Evolutionary conservation across 2,797 vertebrate genomes (phyloP).

Genomic region (Micrastur ruficollis): DNA sequence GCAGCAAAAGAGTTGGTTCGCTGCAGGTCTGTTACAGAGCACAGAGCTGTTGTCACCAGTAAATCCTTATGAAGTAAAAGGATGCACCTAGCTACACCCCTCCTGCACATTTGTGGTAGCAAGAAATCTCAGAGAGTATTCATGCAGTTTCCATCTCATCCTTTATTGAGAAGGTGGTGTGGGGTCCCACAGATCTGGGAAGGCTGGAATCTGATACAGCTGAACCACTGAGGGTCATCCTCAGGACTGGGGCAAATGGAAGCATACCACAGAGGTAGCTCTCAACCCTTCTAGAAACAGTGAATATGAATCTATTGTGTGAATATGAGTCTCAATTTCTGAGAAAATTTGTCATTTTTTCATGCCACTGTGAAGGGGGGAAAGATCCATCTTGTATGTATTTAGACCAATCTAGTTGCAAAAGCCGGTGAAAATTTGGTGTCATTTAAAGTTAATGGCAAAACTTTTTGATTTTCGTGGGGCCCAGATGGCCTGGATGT

Average conservation of each 20-base stretch:
- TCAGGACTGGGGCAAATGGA: background rate
- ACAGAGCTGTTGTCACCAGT: fast-evolving
- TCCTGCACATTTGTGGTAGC: background rate
- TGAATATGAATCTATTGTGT: background rate
- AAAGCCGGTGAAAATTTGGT: background rate
- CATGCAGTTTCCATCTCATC: background rate
- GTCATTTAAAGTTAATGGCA: background rate
- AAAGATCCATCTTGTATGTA: background rate
- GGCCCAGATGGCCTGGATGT: background rate
- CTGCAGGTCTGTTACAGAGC: background rate
- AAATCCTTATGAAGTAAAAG: background rate
- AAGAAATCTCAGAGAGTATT: background rate
- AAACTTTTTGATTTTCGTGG: background rate
- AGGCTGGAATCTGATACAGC: background rate
- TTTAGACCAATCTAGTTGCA: background rate
- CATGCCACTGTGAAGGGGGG: background rate
- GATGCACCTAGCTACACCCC: background rate
- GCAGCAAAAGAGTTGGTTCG: background rate
- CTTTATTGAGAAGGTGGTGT: background rate
- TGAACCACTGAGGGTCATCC: background rate
- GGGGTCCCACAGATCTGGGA: background rate
- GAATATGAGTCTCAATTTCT: background rate
- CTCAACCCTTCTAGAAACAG: background rate
- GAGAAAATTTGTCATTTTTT: background rate
- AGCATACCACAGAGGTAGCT: background rate